These are phyloP conservation scores for Marasmarcha lunaedactyla DNA, from an alignment of 2,888 invertebrate genomes.

Conservation along the genomic window DNA sequence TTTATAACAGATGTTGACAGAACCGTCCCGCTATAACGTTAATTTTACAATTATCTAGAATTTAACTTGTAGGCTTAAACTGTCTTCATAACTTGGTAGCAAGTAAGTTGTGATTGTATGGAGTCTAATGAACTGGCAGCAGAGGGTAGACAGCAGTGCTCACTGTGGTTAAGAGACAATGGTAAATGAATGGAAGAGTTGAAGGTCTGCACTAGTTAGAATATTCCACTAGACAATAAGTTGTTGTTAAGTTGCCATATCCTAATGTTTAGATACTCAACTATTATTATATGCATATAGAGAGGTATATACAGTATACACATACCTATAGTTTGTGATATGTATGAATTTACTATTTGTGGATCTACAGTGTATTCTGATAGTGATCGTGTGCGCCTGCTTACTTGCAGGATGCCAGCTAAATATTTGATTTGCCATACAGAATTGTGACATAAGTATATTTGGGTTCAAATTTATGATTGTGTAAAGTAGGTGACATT, in stretches of 20 bases:
- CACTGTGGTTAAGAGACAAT: too few species aligned
- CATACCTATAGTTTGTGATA: slow-evolving; percentile 67
- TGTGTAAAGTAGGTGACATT: too few species aligned
- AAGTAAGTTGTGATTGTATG: too few species aligned
- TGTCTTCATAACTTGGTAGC: too few species aligned
- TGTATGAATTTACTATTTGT: slow-evolving; percentile 63
- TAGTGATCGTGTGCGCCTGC: too few species aligned
- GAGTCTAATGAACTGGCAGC: too few species aligned
- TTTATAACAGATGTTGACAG: background rate
- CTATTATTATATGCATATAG: slow-evolving; percentile 53
- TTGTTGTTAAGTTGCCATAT: slow-evolving; percentile 67
- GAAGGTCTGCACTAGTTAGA: background rate
- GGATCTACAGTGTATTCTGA: slow-evolving; percentile 9
- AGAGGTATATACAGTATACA: slow-evolving; percentile 51
- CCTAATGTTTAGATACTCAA: slow-evolving; percentile 66
- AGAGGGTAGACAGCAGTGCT: too few species aligned
- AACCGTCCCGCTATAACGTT: slow-evolving; percentile 55
- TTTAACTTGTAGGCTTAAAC: slow-evolving; percentile 4
- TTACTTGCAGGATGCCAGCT: too few species aligned
- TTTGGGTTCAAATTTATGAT: too few species aligned
- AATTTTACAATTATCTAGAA: slow-evolving; percentile 10
- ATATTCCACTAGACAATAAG: slow-evolving; percentile 68
- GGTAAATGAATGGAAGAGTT: too few species aligned
- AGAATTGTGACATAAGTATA: too few species aligned
- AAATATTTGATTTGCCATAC: too few species aligned